These are phyloP conservation scores for Andrena cerasifolii DNA, from an alignment of 1,140 invertebrate genomes.

Conservation along the genomic window DNA sequence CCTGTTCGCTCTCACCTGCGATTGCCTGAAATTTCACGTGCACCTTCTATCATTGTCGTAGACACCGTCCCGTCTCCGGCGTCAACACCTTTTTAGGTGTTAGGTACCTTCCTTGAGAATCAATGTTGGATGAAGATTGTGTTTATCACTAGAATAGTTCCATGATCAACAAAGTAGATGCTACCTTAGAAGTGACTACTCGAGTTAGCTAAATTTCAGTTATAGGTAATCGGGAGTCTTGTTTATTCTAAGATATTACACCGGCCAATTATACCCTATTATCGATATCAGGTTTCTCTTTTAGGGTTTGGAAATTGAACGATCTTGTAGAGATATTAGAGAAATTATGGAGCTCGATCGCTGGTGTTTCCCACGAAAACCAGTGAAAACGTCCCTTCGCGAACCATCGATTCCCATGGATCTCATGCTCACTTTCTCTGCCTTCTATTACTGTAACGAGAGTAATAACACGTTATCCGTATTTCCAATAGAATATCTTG, in stretches of 20 bases:
- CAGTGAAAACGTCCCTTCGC: constrained; percentile 31
- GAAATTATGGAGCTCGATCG: neutral
- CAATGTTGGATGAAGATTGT: too few species aligned
- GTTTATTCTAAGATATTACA: too few species aligned
- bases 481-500: neutral
- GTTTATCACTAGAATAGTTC: too few species aligned
- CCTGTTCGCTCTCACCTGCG: constrained; percentile 51
- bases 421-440: constrained; percentile 32
- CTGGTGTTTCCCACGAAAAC: neutral
- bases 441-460: constrained; percentile 9
- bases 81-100: too few species aligned
- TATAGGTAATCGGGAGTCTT: neutral
- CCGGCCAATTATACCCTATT: too few species aligned
- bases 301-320: too few species aligned
- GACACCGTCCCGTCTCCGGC: neutral
- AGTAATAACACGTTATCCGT: constrained; percentile 2
- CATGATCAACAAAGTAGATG: too few species aligned
- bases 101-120: too few species aligned
- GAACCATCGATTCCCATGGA: constrained; percentile 19
- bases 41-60: constrained; percentile 25
- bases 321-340: too few species aligned
- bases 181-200: too few species aligned
- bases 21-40: constrained; percentile 41
- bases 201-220: neutral
- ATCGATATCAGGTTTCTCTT: too few species aligned